A percentile compares a stretch with the other conserved stretches of the same genome.
These are phyloP conservation scores for Ophioninae sp. DNA, from an alignment of 2,888 invertebrate species.

Conservation along the genomic window DNA sequence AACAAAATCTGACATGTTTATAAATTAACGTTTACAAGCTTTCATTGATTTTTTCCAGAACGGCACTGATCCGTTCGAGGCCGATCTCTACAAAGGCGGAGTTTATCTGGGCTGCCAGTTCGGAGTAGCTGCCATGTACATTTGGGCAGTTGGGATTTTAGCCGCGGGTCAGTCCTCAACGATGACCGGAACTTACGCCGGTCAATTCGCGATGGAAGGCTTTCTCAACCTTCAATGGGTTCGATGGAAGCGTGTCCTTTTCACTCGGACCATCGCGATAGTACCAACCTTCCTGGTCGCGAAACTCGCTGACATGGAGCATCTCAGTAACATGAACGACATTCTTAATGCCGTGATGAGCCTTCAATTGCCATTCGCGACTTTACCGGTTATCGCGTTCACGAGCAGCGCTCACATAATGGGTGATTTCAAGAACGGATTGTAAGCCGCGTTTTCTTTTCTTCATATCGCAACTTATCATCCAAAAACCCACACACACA, in stretches of 20 bases:
- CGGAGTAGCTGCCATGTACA: conserved; percentile 89
- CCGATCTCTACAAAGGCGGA: conserved; percentile 89
- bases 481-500: not conserved
- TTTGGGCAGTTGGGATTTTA: conserved; percentile 92
- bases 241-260: conserved; percentile 92
- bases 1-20: too few relatives aligned
- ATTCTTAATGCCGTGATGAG: conserved; percentile 93
- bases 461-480: not conserved
- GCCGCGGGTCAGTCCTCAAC: conserved; percentile 93
- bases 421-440: conserved; percentile 92
- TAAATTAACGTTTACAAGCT: too few relatives aligned
- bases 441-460: conserved; percentile 82
- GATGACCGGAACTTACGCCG: conserved; percentile 92
- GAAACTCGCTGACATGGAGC: conserved; percentile 85
- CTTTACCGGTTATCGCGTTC: conserved; percentile 92
- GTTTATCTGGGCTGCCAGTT: conserved; percentile 90
- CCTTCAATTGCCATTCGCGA: conserved; percentile 93
- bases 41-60: conserved; percentile 1
- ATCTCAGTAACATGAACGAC: conserved; percentile 92
- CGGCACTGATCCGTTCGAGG: conserved; percentile 81
- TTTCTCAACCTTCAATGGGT: conserved; percentile 93
- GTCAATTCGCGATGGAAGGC: conserved; percentile 94
- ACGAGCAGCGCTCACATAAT: conserved; percentile 90
- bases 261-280: conserved; percentile 93
- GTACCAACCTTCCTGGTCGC: conserved; percentile 87